A percentile compares a stretch with the other conserved stretches of the same genome.
These are phyloP conservation scores for Coryphaenoides rupestris DNA, from an alignment of 2,113 vertebrate species.

Conservation along the genomic window DNA sequence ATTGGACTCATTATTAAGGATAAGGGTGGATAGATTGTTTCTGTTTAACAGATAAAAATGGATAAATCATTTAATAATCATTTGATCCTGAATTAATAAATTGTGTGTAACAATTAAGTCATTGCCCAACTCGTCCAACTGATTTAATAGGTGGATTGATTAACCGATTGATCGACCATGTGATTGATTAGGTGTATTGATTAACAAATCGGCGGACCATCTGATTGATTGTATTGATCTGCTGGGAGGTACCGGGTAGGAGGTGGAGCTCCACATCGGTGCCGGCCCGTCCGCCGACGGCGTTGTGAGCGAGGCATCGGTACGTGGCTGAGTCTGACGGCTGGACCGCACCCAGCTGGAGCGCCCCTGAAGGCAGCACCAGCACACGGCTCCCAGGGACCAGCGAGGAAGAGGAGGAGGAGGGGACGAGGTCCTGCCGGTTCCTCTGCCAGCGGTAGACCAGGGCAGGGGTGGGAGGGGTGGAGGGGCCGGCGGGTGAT, in stretches of 20 bases:
- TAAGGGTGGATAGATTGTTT: neutral
- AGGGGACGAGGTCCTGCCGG: slow-evolving; percentile 73
- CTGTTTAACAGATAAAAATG: too few relatives aligned
- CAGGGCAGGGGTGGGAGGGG: slow-evolving; percentile 77
- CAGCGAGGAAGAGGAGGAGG: slow-evolving; percentile 17
- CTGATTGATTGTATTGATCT: too few relatives aligned
- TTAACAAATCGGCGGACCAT: too few relatives aligned
- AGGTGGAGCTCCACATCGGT: slow-evolving; percentile 85
- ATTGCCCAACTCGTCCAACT: too few relatives aligned
- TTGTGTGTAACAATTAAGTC: too few relatives aligned
- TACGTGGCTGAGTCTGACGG: slow-evolving; percentile 81
- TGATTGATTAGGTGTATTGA: too few relatives aligned
- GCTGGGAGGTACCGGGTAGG: slow-evolving; percentile 74
- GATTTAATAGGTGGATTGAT: too few relatives aligned
- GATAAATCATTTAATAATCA: too few relatives aligned
- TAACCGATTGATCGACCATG: too few relatives aligned
- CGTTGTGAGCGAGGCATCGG: slow-evolving; percentile 84
- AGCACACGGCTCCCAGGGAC: slow-evolving; percentile 71
- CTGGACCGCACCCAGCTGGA: slow-evolving; percentile 85
- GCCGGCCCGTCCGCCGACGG: slow-evolving; percentile 80
- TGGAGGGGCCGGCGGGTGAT: slow-evolving; percentile 54
- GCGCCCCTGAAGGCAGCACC: slow-evolving; percentile 82
- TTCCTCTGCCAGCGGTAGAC: slow-evolving; percentile 85
- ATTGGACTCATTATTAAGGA: too few relatives aligned
- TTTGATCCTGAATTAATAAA: too few relatives aligned